A percentile compares a stretch with the other conserved stretches of the same genome.
These are phyloP conservation scores for Diorhabda elongata DNA, from an alignment of 1,140 invertebrate species.

Conservation along the genomic window DNA sequence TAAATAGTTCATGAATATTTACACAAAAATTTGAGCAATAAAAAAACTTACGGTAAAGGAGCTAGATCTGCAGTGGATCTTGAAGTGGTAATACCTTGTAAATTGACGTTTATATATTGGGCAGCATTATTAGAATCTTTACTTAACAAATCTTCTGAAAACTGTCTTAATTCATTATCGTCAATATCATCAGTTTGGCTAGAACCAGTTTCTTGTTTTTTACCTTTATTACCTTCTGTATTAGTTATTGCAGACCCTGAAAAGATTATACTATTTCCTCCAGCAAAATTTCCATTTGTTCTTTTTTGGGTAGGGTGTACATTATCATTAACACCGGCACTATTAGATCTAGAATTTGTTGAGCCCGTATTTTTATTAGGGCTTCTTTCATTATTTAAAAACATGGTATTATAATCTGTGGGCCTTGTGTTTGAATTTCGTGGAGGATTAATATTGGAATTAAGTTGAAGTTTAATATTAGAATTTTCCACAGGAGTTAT, in stretches of 20 bases:
- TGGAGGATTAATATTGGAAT: background rate
- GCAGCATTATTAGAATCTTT: conserved; percentile 64
- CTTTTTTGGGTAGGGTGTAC: background rate
- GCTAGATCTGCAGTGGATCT: conserved; percentile 65
- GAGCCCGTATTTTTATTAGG: background rate
- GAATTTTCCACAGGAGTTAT: background rate
- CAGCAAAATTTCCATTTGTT: background rate
- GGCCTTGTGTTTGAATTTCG: background rate
- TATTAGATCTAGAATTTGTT: background rate
- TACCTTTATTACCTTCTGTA: conserved; percentile 6
- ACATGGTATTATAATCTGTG: conserved; percentile 8
- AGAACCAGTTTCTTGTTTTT: background rate
- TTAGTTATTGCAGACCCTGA: conserved; percentile 16
- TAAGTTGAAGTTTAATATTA: background rate
- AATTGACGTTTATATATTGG: conserved; percentile 62
- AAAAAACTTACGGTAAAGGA: conserved; percentile 61
- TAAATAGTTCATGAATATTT: too few relatives aligned
- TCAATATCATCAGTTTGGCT: conserved; percentile 14
- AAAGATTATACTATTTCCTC: conserved; percentile 14
- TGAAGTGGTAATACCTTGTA: conserved; percentile 67
- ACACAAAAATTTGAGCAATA: too few relatives aligned
- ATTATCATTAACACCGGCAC: too few relatives aligned
- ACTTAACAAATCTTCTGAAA: conserved; percentile 67
- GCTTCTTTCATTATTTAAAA: conserved; percentile 18
- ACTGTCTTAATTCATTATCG: conserved; percentile 60